phyloP scores from a whole-genome alignment of 2,797 vertebrate genomes.

The Euphonia xanthogaster region DNA sequence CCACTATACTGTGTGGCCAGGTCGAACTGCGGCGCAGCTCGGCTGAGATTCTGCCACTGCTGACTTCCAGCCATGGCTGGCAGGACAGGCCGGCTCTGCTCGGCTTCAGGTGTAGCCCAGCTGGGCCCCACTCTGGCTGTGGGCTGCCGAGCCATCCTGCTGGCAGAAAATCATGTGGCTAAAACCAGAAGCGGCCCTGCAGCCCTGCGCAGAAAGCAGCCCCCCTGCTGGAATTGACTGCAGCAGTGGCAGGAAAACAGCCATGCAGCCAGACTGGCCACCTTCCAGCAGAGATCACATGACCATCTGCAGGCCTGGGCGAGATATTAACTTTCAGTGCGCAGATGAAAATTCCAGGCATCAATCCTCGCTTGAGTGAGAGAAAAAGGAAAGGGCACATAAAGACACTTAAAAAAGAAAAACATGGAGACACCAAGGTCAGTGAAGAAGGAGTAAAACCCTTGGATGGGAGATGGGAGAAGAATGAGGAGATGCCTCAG shows the following conservation, averaged over 20 bases:
- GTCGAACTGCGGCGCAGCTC: accelerated
- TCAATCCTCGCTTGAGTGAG: neutral
- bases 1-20: neutral
- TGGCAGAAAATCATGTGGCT: neutral
- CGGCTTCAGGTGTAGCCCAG: neutral
- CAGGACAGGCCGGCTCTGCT: neutral
- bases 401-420: neutral
- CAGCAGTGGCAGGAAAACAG: neutral
- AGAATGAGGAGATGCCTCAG: neutral
- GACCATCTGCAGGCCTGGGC: neutral
- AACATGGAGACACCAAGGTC: neutral
- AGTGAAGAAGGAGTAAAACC: neutral
- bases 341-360: neutral
- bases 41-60: neutral
- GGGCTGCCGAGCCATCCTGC: neutral
- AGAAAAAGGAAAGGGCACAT: neutral
- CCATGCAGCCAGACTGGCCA: neutral
- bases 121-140: neutral
- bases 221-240: neutral
- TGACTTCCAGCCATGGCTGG: neutral
- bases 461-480: neutral
- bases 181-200: neutral
- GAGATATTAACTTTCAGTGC: neutral
- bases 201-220: neutral
- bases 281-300: neutral